A percentile compares a stretch with the other conserved stretches of the same genome.
Conservation (phyloP, 2,888 invertebrate species). For the Dynastes grantii region DNA sequence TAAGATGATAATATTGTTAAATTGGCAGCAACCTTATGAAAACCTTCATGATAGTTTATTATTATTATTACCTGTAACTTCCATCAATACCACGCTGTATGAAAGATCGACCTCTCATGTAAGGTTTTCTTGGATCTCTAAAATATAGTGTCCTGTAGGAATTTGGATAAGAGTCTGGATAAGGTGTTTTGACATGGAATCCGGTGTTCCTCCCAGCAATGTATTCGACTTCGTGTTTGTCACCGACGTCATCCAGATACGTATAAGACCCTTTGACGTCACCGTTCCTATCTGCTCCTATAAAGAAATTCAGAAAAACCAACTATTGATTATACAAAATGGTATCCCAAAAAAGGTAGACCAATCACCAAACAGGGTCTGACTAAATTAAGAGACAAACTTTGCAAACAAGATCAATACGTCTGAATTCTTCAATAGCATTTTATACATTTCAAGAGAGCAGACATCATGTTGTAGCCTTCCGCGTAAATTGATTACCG, state of each 20-base stretch:
- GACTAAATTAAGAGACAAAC: too few relatives aligned
- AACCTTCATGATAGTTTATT: too few relatives aligned
- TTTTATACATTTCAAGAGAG: too few relatives aligned
- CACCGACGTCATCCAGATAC: slow-evolving; percentile 83
- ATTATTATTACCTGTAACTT: slow-evolving; percentile 75
- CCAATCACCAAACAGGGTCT: too few relatives aligned
- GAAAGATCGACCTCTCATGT: slow-evolving; percentile 80
- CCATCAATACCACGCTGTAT: slow-evolving; percentile 83
- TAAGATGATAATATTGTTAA: neutral
- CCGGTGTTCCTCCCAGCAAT: slow-evolving; percentile 84
- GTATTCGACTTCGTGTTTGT: slow-evolving; percentile 83
- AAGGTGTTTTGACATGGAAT: slow-evolving; percentile 81
- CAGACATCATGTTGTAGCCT: too few relatives aligned
- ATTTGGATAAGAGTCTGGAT: slow-evolving; percentile 79
- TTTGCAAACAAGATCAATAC: too few relatives aligned
- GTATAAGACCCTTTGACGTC: slow-evolving; percentile 77
- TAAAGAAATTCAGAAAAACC: neutral
- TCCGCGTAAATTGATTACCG: too few relatives aligned
- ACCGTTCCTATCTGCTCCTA: slow-evolving; percentile 65
- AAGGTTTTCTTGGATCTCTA: slow-evolving; percentile 76
- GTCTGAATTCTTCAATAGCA: too few relatives aligned
- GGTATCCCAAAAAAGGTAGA: neutral
- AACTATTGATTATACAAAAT: neutral
- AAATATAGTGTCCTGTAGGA: slow-evolving; percentile 78
- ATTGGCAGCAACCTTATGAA: too few relatives aligned